A percentile compares a stretch with the other conserved stretches of the same genome.
Evolutionary conservation across 2,113 vertebrate genomes (phyloP).

Genomic region (Chaetodon trifascialis): DNA sequence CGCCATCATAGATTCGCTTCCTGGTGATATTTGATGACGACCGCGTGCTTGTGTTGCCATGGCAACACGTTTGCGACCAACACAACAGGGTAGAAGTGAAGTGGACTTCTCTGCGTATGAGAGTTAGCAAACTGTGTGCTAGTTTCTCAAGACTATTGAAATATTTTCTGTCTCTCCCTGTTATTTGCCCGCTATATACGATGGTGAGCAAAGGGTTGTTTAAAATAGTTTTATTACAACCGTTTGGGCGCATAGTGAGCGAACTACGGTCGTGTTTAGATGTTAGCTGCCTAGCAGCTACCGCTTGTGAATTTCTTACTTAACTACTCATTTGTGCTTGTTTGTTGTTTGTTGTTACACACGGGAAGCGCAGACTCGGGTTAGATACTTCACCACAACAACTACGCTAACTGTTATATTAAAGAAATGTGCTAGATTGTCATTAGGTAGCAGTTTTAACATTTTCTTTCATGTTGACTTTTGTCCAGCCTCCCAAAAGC

Average conservation of each 20-base stretch:
- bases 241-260: background rate
- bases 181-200: background rate
- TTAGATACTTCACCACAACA: background rate
- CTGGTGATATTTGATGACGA: background rate
- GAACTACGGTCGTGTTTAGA: background rate
- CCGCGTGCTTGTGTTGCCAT: background rate
- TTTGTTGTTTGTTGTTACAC: background rate
- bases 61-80: background rate
- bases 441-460: background rate
- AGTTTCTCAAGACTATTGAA: background rate
- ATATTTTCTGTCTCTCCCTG: background rate
- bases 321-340: background rate
- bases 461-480: background rate
- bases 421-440: background rate
- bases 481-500: conserved; percentile 89
- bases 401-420: background rate
- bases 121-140: background rate
- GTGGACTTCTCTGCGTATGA: background rate
- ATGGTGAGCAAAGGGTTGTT: conserved; percentile 38
- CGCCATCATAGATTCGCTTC: background rate
- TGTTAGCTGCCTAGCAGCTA: background rate
- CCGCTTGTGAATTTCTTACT: background rate
- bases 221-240: background rate
- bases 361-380: background rate
- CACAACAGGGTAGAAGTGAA: background rate